phyloP scores from a whole-genome alignment of 2,888 invertebrate genomes.

The Zeuzera pyrina region DNA sequence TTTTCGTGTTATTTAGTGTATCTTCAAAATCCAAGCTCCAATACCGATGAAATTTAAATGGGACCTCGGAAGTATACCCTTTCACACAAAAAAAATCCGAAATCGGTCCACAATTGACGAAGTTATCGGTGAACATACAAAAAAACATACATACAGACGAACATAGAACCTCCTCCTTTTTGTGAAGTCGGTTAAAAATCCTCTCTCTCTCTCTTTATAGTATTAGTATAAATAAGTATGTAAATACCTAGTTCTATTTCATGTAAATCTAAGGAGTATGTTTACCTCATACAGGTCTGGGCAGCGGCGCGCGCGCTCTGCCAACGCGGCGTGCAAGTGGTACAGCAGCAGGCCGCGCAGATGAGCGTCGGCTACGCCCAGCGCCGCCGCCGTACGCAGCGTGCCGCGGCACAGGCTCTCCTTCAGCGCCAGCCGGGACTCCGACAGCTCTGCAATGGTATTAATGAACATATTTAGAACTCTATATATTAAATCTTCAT shows the following conservation, averaged over 20 bases:
- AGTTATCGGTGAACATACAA: too few relatives aligned
- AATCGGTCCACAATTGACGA: too few relatives aligned
- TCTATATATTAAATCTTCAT: too few relatives aligned
- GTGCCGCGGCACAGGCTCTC: slow-evolving; percentile 75
- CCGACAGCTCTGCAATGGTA: slow-evolving; percentile 67
- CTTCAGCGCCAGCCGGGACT: slow-evolving; percentile 71
- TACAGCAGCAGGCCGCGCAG: slow-evolving; percentile 64
- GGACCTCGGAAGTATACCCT: too few relatives aligned
- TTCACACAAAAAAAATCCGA: too few relatives aligned
- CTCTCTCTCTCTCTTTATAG: neutral
- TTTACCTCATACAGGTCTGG: slow-evolving; percentile 58
- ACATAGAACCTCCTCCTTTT: too few relatives aligned
- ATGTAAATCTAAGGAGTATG: neutral
- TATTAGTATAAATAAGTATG: too few relatives aligned
- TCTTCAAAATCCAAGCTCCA: too few relatives aligned
- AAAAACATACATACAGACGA: too few relatives aligned
- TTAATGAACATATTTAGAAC: slow-evolving; percentile 5
- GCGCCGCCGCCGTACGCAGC: slow-evolving; percentile 66
- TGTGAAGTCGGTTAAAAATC: too few relatives aligned
- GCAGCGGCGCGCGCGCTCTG: slow-evolving; percentile 61
- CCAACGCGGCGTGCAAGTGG: slow-evolving; percentile 68
- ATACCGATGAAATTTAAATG: too few relatives aligned
- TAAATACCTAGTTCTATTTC: neutral
- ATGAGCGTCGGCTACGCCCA: slow-evolving; percentile 73
- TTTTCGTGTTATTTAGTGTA: too few relatives aligned